Evolutionary conservation across 1,140 invertebrate species (phyloP).

Genomic region (Varroa destructor): DNA sequence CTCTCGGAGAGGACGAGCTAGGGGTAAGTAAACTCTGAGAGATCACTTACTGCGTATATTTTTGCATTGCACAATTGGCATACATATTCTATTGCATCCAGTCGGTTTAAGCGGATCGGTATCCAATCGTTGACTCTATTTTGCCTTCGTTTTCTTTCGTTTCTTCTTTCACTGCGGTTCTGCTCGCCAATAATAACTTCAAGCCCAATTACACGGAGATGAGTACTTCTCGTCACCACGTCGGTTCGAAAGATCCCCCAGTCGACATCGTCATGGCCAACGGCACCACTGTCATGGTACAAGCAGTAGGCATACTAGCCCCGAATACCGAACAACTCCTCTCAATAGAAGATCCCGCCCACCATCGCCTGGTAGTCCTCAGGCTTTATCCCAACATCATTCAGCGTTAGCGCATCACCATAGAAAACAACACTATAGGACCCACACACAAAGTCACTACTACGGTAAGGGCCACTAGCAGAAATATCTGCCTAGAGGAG

Average conservation of each 20-base stretch:
- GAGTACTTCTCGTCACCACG: conserved; percentile 32
- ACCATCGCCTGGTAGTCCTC: conserved; percentile 62
- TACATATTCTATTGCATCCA: too few species aligned
- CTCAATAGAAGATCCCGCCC: conserved; percentile 53
- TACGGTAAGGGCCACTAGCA: conserved; percentile 4
- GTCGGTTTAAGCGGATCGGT: too few species aligned
- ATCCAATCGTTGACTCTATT: too few species aligned
- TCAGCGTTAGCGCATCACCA: conserved; percentile 24
- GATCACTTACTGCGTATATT: too few species aligned
- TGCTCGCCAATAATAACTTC: conserved; percentile 1
- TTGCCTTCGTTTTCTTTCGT: too few species aligned
- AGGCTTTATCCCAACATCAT: not conserved
- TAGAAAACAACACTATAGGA: conserved; percentile 32
- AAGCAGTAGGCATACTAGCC: conserved; percentile 30
- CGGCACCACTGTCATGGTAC: conserved; percentile 26
- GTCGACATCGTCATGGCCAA: conserved; percentile 29
- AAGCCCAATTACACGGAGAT: conserved; percentile 34
- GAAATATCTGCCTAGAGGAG: too few species aligned
- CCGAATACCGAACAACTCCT: conserved; percentile 33
- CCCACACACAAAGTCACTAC: conserved; percentile 28
- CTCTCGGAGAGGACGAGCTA: conserved; percentile 44
- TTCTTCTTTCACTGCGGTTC: conserved; percentile 1
- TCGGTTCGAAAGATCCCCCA: conserved; percentile 30
- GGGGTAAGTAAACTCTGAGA: conserved; percentile 34
- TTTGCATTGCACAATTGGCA: too few species aligned